These are phyloP conservation scores for Lanius collurio DNA, from an alignment of 2,113 vertebrate genomes.

Conservation along the genomic window DNA sequence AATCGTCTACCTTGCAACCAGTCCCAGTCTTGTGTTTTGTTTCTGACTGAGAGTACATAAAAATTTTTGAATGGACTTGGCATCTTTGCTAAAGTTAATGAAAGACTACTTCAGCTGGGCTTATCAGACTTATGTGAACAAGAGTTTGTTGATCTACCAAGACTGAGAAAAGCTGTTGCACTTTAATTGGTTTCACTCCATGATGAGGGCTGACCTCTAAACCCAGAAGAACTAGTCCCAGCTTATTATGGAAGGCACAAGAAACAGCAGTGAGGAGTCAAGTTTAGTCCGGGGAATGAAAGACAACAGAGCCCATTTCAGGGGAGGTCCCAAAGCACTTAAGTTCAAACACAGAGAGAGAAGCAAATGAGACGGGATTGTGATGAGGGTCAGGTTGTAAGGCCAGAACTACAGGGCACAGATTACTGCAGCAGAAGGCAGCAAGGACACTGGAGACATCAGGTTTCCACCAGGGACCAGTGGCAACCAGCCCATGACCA, in stretches of 20 bases:
- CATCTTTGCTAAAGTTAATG: neutral
- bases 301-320: neutral
- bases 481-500: neutral
- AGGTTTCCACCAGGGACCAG: neutral
- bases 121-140: neutral
- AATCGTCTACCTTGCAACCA: neutral
- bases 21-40: neutral
- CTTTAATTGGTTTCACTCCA: neutral
- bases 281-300: neutral
- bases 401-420: neutral
- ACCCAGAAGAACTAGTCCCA: neutral
- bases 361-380: accelerated
- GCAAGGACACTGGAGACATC: neutral
- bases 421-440: neutral
- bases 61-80: neutral
- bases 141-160: neutral
- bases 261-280: neutral
- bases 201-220: neutral
- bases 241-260: neutral
- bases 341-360: neutral
- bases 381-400: neutral
- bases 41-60: neutral
- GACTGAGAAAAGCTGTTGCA: neutral
- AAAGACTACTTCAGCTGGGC: neutral
- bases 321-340: accelerated